Base-by-base conservation (phyloP, 2,113 vertebrate species). In the Zapornia atra region DNA sequence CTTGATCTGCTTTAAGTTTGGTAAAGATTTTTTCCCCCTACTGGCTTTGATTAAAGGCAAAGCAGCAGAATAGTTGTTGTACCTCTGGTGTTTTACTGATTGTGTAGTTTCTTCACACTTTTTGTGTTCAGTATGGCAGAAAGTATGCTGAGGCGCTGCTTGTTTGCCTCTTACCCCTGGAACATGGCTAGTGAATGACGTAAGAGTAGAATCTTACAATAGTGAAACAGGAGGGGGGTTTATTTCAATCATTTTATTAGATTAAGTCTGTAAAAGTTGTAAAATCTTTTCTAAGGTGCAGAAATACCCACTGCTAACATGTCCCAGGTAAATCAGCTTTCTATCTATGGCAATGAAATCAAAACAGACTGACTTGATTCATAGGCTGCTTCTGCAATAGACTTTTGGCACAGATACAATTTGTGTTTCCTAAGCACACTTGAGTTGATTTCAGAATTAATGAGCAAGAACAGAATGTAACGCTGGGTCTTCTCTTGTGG, bases 171-270 rank as follows among this genome's bases (percentile, higher is more conserved):
- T 3, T 22, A 25, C 19, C 31, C 36, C 46, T 5, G 1, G 25
- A 72, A 42, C 33, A 6, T 21, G 1, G 20, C 18, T 33, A 46
- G 25, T 13, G 38, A 82, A 24, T 42, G 48, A 54, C 31, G n/a
- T 4, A 29, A 16, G 26, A 79, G 57, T 1, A 29, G 50, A 92
- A 57, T n/a, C 31, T 77, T 78, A 51, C 54, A 77, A 38, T 0
- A 93, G 1, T 56, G 34, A 90, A 50, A 93, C 44, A 66, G 22
- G 92, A 65, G 8, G 25, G 3, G 2, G 0, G 5, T 20, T 71
- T 54, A 40, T 56, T 82, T 82, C 36, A 40, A 91, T 29, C 1
- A 25, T 70, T 95, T 94, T 96, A 94, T 94, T 96, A 77, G 59
- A 59, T 77, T 8, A 75, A 60, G 15, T 66, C 61, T 16, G 24